Conservation (phyloP, 2,113 vertebrate species). For the Cyanistes caeruleus region DNA sequence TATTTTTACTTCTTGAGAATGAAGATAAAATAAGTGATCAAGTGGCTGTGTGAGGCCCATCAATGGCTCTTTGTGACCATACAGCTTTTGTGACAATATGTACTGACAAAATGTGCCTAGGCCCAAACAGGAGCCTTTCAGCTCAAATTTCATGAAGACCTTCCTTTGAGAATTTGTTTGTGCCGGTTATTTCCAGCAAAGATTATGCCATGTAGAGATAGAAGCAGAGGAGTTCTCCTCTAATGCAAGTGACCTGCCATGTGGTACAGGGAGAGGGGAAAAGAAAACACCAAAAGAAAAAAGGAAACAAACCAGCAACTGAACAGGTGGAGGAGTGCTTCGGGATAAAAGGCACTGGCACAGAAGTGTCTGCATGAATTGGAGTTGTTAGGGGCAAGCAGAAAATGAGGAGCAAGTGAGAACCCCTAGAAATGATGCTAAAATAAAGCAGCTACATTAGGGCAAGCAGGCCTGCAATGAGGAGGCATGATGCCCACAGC, state of each 20-base stretch:
- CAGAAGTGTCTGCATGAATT: background rate
- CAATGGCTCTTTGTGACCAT: constrained; percentile 12
- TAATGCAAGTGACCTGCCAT: background rate
- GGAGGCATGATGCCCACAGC: background rate
- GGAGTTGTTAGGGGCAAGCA: background rate
- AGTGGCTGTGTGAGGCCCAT: background rate
- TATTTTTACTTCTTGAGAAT: background rate
- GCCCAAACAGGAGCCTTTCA: background rate
- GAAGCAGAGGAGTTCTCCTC: background rate
- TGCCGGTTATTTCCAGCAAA: constrained; percentile 1
- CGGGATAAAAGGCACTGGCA: background rate
- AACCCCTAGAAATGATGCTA: background rate
- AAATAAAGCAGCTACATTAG: background rate
- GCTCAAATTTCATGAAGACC: background rate
- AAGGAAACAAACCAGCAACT: background rate
- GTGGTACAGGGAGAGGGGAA: background rate
- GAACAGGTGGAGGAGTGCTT: background rate
- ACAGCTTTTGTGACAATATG: background rate
- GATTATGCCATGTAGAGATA: background rate
- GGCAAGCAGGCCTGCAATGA: background rate
- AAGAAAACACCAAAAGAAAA: background rate
- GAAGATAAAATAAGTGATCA: background rate
- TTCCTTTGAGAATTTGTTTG: constrained; percentile 10
- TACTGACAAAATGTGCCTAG: background rate
- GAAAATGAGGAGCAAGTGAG: background rate